Conservation (phyloP, 1,140 invertebrate species). For the Nebria ingens region DNA sequence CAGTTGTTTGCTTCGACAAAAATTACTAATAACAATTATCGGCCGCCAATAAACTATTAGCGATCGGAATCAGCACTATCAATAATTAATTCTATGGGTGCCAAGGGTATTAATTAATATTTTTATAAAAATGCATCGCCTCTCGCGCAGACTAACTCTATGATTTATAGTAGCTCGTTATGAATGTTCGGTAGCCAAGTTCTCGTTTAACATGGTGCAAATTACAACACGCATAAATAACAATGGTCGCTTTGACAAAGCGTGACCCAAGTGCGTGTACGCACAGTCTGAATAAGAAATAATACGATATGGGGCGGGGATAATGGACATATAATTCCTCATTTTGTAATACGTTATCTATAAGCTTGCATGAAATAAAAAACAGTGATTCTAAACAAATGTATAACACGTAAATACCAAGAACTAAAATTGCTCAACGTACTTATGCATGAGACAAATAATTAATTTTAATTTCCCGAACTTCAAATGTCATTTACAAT, state of each 20-base stretch:
- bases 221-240: background rate
- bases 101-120: slow-evolving; percentile 5
- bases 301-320: background rate
- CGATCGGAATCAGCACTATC: background rate
- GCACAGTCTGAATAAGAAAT: background rate
- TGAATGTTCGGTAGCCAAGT: background rate
- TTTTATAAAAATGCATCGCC: background rate
- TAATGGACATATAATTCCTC: too few species aligned
- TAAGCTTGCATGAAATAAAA: too few species aligned
- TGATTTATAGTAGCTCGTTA: slow-evolving; percentile 3
- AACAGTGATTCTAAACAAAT: too few species aligned
- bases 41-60: background rate
- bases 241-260: background rate
- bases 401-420: too few species aligned
- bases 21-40: slow-evolving; percentile 3
- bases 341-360: too few species aligned
- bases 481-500: too few species aligned
- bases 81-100: background rate
- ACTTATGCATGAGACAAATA: too few species aligned
- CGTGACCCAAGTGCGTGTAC: background rate
- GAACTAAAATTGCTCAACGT: too few species aligned
- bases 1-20: background rate
- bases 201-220: background rate
- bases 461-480: too few species aligned
- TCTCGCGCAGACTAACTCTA: background rate